A percentile compares a stretch with the other conserved stretches of the same genome.
phyloP scores from a whole-genome alignment of 2,888 invertebrate genomes.

The Corbicula japonica region DNA sequence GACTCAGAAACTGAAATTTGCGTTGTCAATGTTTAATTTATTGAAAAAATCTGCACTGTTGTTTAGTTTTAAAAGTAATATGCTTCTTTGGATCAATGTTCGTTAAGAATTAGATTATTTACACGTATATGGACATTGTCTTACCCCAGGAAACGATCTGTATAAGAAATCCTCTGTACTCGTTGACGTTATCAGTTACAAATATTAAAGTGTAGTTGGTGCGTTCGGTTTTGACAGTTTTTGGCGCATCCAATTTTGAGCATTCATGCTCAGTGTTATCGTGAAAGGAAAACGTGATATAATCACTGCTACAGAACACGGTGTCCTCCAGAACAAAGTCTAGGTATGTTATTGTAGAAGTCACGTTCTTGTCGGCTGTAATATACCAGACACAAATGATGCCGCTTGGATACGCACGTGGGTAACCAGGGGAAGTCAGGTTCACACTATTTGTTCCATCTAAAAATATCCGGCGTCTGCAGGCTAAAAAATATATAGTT shows the following conservation, averaged over 20 bases:
- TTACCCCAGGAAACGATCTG: conserved; percentile 31
- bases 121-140: too few species aligned
- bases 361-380: conserved; percentile 23
- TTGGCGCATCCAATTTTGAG: conserved; percentile 25
- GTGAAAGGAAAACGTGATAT: conserved; percentile 36
- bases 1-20: too few species aligned
- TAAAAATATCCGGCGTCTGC: conserved; percentile 7
- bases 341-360: conserved; percentile 20
- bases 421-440: conserved; percentile 53
- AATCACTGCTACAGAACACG: conserved; percentile 51
- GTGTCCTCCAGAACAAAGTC: conserved; percentile 54
- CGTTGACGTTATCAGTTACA: conserved; percentile 32
- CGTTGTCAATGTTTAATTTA: too few species aligned
- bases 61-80: too few species aligned
- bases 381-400: conserved; percentile 51
- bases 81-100: too few species aligned
- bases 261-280: conserved; percentile 14
- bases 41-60: too few species aligned
- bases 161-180: conserved; percentile 42
- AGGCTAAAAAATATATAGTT: conserved; percentile 23
- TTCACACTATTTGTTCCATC: conserved; percentile 12
- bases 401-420: conserved; percentile 39
- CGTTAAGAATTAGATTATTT: too few species aligned
- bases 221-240: conserved; percentile 4
- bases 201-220: conserved; percentile 40